A percentile compares a stretch with the other conserved stretches of the same genome.
phyloP scores from a whole-genome alignment of 2,797 vertebrate species.

The Psittacula echo region DNA sequence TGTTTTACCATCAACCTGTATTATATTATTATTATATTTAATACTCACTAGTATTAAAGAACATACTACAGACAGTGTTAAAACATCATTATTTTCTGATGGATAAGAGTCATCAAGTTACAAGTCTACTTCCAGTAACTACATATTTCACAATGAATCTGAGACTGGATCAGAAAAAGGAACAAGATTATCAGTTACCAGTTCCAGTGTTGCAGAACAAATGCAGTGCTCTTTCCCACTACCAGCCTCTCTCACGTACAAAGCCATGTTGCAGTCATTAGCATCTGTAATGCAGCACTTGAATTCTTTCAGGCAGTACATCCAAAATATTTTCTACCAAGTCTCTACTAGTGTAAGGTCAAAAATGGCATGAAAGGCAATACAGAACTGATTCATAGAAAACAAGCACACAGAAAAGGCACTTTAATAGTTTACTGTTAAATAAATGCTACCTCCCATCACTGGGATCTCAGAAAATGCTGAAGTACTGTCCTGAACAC shows the following conservation, averaged over 20 bases:
- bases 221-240: background rate
- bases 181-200: background rate
- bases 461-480: background rate
- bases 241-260: background rate
- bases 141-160: background rate
- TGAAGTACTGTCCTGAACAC: background rate
- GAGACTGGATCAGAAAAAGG: background rate
- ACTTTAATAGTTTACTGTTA: background rate
- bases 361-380: background rate
- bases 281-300: background rate
- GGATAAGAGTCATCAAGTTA: background rate
- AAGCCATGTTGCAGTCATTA: background rate
- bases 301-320: background rate
- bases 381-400: background rate
- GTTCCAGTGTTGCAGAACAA: background rate
- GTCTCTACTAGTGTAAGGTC: background rate
- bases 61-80: background rate
- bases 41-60: background rate
- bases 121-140: background rate
- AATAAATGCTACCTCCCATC: background rate
- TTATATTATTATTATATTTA: background rate
- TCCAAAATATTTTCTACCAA: background rate
- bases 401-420: background rate
- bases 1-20: background rate
- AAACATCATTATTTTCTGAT: background rate